Evolutionary conservation across 2,888 invertebrate genomes (phyloP).

Genomic region (Apotomis turbidana): DNA sequence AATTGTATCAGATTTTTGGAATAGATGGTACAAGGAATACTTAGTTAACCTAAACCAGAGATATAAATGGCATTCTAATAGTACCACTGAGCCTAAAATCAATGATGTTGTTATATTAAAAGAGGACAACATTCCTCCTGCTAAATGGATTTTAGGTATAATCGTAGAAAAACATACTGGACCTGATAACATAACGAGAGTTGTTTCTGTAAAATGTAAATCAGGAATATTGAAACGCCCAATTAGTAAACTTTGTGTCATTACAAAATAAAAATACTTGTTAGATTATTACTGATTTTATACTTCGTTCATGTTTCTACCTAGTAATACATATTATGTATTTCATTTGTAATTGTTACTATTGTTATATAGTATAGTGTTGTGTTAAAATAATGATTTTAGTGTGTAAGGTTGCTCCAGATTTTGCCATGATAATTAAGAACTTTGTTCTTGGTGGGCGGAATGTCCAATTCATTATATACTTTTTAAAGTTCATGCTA

Average conservation of each 20-base stretch:
- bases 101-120: constrained; percentile 36
- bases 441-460: constrained; percentile 26
- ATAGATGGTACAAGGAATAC: constrained; percentile 21
- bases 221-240: constrained; percentile 19
- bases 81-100: constrained; percentile 23
- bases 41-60: constrained; percentile 11
- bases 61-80: constrained; percentile 33
- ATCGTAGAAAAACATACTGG: constrained; percentile 40
- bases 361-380: neutral
- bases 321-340: neutral
- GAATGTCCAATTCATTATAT: constrained; percentile 9
- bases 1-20: constrained; percentile 25
- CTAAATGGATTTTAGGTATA: constrained; percentile 41
- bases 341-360: neutral
- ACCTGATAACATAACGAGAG: constrained; percentile 41
- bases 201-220: constrained; percentile 26
- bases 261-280: neutral
- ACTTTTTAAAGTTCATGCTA: too few species aligned
- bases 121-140: constrained; percentile 42
- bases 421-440: neutral
- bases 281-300: neutral
- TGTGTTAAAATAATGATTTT: too few species aligned
- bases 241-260: constrained; percentile 16
- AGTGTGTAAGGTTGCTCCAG: too few species aligned
- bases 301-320: neutral